phyloP scores from a whole-genome alignment of 2,888 invertebrate genomes.

The Athalia circularis region DNA sequence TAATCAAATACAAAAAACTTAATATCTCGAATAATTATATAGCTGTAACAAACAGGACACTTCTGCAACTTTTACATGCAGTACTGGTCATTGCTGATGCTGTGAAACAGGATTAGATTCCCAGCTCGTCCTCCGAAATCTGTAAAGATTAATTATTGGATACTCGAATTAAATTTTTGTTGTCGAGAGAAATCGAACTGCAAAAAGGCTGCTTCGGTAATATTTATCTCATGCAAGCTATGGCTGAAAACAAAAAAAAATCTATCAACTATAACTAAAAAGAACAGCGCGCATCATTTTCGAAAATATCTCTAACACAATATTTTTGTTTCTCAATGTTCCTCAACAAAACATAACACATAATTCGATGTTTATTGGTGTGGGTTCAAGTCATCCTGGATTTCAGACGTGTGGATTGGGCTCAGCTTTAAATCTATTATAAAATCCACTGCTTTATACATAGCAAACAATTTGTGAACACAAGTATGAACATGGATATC shows the following conservation, averaged over 20 bases:
- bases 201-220: too few species aligned
- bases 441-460: not conserved
- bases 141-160: not conserved
- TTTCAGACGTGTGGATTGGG: not conserved
- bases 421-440: not conserved
- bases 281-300: too few species aligned
- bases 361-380: constrained; percentile 2
- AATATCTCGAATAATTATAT: constrained; percentile 48
- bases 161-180: too few species aligned
- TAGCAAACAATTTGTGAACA: too few species aligned
- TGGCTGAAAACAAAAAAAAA: too few species aligned
- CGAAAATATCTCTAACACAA: too few species aligned
- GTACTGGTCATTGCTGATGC: not conserved
- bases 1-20: constrained; percentile 53
- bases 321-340: too few species aligned
- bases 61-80: not conserved
- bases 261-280: not conserved
- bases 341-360: not conserved
- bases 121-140: not conserved
- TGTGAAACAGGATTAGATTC: not conserved
- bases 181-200: too few species aligned
- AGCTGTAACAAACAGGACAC: constrained; percentile 47
- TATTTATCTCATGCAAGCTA: too few species aligned
- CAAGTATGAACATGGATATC: too few species aligned
- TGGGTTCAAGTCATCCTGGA: not conserved